phyloP scores from a whole-genome alignment of 1,140 invertebrate genomes.

The Bombyx mori region DNA sequence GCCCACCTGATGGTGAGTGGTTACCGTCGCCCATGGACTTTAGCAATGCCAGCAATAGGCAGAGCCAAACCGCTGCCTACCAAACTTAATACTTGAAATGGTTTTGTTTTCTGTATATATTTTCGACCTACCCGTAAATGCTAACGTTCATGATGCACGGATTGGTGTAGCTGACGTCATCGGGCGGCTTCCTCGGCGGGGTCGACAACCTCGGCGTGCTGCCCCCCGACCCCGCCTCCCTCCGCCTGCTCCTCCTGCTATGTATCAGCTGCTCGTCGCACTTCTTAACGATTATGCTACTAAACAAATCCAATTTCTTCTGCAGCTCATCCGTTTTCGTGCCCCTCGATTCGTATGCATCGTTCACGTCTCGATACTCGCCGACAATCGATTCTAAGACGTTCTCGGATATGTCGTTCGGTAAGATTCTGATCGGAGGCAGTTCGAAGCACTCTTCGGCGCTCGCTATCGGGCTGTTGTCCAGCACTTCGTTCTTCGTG shows the following conservation, averaged over 20 bases:
- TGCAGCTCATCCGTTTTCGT: constrained; percentile 42
- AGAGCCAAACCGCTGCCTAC: too few species aligned
- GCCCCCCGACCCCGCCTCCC: constrained; percentile 23
- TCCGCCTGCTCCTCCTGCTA: constrained; percentile 33
- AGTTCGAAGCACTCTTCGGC: constrained; percentile 66
- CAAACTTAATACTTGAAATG: too few species aligned
- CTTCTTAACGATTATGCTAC: constrained; percentile 55
- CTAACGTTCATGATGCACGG: constrained; percentile 48
- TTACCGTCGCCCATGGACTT: too few species aligned
- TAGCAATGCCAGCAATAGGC: too few species aligned
- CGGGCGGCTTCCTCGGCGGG: constrained; percentile 23
- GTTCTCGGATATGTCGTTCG: constrained; percentile 45
- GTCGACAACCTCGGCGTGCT: constrained; percentile 31
- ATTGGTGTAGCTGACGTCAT: constrained; percentile 35
- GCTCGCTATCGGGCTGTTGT: constrained; percentile 28
- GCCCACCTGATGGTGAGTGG: too few species aligned
- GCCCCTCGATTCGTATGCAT: constrained; percentile 36
- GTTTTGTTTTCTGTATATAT: neutral
- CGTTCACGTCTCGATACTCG: constrained; percentile 49
- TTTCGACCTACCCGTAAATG: constrained; percentile 32
- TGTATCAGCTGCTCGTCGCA: constrained; percentile 49
- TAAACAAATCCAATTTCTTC: constrained; percentile 50
- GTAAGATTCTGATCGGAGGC: constrained; percentile 55
- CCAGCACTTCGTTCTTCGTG: constrained; percentile 34
- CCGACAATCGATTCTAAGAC: constrained; percentile 58